These are phyloP conservation scores for Kryptopterus vitreolus DNA, from an alignment of 2,797 vertebrate genomes.

Conservation along the genomic window DNA sequence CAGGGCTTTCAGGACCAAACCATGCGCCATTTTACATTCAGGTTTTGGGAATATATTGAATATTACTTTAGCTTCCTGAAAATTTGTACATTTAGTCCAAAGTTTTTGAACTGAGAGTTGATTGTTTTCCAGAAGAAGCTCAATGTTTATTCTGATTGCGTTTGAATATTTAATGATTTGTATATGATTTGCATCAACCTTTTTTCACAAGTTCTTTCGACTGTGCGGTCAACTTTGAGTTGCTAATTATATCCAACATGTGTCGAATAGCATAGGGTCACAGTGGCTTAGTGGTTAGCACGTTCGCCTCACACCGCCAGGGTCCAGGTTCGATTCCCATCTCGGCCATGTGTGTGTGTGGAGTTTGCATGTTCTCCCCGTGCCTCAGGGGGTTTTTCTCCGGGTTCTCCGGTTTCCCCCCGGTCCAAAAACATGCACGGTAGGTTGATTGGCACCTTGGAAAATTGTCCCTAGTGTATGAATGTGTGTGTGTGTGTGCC, in stretches of 20 bases:
- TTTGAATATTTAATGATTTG: conserved; percentile 41
- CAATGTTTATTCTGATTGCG: not conserved
- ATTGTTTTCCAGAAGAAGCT: not conserved
- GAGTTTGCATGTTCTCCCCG: too few relatives aligned
- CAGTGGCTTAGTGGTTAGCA: too few relatives aligned
- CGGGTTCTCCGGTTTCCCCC: too few relatives aligned
- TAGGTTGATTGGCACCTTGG: too few relatives aligned
- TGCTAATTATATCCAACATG: conserved; percentile 47
- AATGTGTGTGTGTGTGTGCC: too few relatives aligned
- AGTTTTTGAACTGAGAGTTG: not conserved
- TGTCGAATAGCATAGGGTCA: not conserved
- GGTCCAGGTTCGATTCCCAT: too few relatives aligned
- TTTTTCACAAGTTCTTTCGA: conserved; percentile 2
- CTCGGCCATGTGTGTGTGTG: too few relatives aligned
- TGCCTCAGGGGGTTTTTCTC: too few relatives aligned
- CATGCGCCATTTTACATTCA: not conserved
- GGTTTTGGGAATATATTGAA: not conserved
- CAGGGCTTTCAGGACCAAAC: not conserved
- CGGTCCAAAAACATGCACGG: too few relatives aligned
- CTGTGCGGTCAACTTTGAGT: conserved; percentile 47
- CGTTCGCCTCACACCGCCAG: too few relatives aligned
- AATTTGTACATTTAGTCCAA: not conserved
- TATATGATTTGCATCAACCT: conserved; percentile 30
- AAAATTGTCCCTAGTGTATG: too few relatives aligned
- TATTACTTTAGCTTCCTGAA: not conserved